Evolutionary conservation across 2,797 vertebrate genomes (phyloP).

Genomic region (Aulostomus chinensis): DNA sequence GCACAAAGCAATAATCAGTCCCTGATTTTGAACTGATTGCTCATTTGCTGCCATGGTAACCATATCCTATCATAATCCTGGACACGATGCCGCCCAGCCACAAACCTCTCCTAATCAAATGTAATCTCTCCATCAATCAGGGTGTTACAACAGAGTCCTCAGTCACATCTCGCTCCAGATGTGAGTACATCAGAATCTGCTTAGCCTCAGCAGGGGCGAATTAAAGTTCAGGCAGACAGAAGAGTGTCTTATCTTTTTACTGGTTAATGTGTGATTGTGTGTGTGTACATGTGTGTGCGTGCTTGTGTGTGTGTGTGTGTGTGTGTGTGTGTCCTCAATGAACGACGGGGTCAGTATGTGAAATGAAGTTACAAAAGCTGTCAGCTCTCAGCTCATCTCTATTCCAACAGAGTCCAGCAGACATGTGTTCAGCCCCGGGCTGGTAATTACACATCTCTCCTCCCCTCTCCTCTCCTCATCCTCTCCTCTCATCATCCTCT

Average conservation of each 20-base stretch:
- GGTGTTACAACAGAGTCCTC: not conserved
- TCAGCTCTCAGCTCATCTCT: constrained; percentile 66
- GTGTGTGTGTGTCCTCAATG: constrained; percentile 26
- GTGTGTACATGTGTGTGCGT: not conserved
- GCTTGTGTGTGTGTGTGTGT: constrained; percentile 5
- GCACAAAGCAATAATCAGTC: constrained; percentile 24
- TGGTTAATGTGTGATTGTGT: constrained; percentile 15
- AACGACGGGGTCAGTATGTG: constrained; percentile 41
- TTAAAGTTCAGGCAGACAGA: constrained; percentile 41
- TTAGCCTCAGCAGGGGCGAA: constrained; percentile 40
- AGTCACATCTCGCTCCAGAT: constrained; percentile 5
- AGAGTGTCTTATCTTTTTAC: constrained; percentile 27
- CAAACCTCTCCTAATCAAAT: not conserved
- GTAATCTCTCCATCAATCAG: not conserved
- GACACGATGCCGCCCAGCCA: no score
- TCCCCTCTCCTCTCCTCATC: no score
- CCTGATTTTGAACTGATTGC: not conserved
- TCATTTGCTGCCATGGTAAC: no score
- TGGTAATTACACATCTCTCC: constrained; percentile 47
- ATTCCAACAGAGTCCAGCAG: constrained; percentile 66
- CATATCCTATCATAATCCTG: no score
- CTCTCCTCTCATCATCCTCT: not conserved
- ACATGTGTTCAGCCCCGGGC: constrained; percentile 59
- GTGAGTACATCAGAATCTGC: constrained; percentile 14
- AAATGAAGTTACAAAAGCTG: constrained; percentile 68